These are phyloP conservation scores for Mimumesa dahlbomi DNA, from an alignment of 2,888 invertebrate species.

Conservation along the genomic window DNA sequence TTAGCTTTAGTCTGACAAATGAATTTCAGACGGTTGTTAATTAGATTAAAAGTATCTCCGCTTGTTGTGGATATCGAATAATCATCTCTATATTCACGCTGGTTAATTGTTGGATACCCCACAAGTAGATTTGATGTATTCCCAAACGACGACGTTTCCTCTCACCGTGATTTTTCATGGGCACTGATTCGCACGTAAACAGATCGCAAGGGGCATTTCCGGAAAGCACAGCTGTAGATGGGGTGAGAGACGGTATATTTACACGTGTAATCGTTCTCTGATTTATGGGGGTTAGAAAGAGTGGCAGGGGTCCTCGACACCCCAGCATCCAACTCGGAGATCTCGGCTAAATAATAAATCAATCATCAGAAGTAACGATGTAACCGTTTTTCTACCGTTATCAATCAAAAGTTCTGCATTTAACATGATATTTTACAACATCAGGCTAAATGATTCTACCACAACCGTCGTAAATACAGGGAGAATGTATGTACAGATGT, in stretches of 20 bases:
- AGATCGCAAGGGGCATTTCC: conserved; percentile 46
- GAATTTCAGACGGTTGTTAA: no score
- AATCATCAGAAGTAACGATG: conserved; percentile 38
- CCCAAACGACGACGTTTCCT: conserved; percentile 20
- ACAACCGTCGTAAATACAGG: no score
- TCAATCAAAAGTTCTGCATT: background rate
- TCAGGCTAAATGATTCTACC: no score
- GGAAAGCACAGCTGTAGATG: conserved; percentile 47
- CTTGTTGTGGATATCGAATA: no score
- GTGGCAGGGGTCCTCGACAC: conserved; percentile 33
- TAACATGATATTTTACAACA: no score
- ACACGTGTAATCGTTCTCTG: conserved; percentile 65
- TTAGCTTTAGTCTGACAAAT: no score
- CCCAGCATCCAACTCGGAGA: conserved; percentile 15
- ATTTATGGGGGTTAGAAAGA: conserved; percentile 57
- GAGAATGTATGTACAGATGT: no score
- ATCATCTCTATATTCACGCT: no score
- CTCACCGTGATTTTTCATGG: conserved; percentile 52
- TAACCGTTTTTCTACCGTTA: background rate
- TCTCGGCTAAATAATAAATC: conserved; percentile 37
- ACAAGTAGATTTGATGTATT: conserved; percentile 11
- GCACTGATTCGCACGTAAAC: conserved; percentile 50
- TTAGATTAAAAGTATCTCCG: no score
- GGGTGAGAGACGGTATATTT: conserved; percentile 55
- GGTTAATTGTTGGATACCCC: no score